Conservation (phyloP, 2,888 invertebrate species). For the Nephrotoma guestfalica region DNA sequence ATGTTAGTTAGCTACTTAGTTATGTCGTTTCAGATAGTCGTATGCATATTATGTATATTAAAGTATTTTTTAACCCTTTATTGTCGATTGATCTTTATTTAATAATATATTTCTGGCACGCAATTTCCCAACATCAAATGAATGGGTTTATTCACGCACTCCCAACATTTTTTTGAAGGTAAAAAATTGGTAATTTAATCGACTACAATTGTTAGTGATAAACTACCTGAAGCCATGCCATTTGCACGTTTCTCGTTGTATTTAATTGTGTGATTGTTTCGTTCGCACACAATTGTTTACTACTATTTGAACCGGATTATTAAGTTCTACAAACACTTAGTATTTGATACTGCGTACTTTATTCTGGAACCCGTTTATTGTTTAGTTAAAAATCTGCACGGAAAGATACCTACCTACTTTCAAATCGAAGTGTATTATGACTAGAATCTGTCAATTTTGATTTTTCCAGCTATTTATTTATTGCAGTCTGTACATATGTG, state of each 20-base stretch:
- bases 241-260: background rate
- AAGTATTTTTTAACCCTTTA: background rate
- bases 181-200: background rate
- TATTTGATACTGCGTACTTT: too few species aligned
- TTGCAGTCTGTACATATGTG: too few species aligned
- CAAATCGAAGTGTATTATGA: too few species aligned
- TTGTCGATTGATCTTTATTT: background rate
- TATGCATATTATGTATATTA: background rate
- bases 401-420: too few species aligned
- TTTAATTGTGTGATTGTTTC: too few species aligned
- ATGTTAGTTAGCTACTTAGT: background rate
- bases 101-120: background rate
- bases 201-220: background rate
- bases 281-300: too few species aligned
- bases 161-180: background rate
- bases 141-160: background rate
- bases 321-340: too few species aligned
- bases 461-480: too few species aligned
- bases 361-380: too few species aligned
- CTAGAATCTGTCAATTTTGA: too few species aligned
- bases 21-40: background rate
- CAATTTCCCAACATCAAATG: background rate
- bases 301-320: too few species aligned
- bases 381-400: too few species aligned
- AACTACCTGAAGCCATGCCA: background rate